phyloP scores from a whole-genome alignment of 2,113 vertebrate species.

The Carlito syrichta region DNA sequence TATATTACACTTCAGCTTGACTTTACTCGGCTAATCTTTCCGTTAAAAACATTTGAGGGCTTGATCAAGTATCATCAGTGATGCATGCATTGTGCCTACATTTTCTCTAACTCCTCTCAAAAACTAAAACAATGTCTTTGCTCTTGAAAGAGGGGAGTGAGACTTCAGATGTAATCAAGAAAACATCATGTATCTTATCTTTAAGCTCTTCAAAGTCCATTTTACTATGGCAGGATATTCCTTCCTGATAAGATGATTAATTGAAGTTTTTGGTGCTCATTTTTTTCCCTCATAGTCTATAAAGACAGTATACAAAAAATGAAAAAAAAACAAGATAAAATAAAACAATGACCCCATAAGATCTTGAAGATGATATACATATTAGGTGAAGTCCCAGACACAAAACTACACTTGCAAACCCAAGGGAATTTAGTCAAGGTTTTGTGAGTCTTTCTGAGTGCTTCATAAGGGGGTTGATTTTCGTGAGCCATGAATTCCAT shows the following conservation, averaged over 20 bases:
- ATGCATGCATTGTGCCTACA: neutral
- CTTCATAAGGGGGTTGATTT: conserved; percentile 40
- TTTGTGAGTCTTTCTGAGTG: neutral
- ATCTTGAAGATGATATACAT: conserved; percentile 30
- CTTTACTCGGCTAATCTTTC: conserved; percentile 32
- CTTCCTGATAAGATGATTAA: conserved; percentile 49
- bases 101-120: conserved; percentile 11
- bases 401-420: neutral
- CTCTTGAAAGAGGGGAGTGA: conserved; percentile 29
- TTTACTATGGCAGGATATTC: conserved; percentile 59
- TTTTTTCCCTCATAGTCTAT: conserved; percentile 58
- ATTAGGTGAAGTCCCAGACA: neutral
- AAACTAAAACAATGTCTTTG: conserved; percentile 42
- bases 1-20: conserved; percentile 16
- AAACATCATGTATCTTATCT: conserved; percentile 3
- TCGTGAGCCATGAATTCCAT: conserved; percentile 43
- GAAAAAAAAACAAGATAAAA: neutral
- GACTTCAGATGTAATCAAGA: conserved; percentile 22
- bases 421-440: conserved; percentile 42
- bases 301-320: conserved; percentile 33
- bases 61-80: conserved; percentile 27
- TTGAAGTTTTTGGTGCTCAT: conserved; percentile 57
- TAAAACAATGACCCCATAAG: neutral
- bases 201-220: conserved; percentile 40
- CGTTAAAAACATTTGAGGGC: conserved; percentile 34